Conservation (phyloP, 2,797 vertebrate species). For the Chlorospingus flavigularis region DNA sequence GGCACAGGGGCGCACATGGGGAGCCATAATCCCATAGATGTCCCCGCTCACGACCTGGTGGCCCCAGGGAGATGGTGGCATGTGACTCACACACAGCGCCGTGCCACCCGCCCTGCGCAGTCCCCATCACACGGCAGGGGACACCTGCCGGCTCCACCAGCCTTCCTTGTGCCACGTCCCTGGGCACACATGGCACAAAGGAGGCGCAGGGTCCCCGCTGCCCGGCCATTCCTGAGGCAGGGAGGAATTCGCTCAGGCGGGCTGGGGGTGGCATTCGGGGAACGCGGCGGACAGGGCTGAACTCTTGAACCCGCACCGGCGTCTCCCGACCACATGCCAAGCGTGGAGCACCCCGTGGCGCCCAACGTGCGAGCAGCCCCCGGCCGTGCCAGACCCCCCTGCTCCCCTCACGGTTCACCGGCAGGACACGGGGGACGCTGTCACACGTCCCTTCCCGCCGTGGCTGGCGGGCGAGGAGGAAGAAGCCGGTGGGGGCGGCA, state of each 20-base stretch:
- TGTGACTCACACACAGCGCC: fast-evolving
- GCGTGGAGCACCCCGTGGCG: neutral
- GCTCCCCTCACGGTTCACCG: slow-evolving; percentile 33
- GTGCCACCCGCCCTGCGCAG: neutral
- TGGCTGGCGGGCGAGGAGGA: neutral
- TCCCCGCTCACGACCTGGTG: fast-evolving
- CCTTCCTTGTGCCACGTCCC: fast-evolving
- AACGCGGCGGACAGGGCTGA: neutral
- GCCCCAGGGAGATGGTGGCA: neutral
- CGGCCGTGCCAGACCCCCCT: neutral
- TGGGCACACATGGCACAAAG: neutral
- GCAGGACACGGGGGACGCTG: neutral
- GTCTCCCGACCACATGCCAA: neutral
- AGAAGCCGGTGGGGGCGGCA: neutral
- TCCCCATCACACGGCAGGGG: fast-evolving
- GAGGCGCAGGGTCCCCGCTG: neutral
- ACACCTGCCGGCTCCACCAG: neutral
- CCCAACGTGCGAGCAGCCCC: neutral
- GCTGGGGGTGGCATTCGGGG: neutral
- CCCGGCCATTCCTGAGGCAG: fast-evolving
- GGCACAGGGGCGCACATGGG: fast-evolving
- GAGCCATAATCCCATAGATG: fast-evolving
- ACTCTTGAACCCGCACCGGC: neutral
- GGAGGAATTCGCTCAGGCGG: too few species aligned
- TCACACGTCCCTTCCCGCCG: neutral